Percentiles rank a stretch among this genome's conserved stretches.
These are phyloP conservation scores for Pollicipes pollicipes DNA, from an alignment of 1,140 invertebrate genomes.

Conservation along the genomic window DNA sequence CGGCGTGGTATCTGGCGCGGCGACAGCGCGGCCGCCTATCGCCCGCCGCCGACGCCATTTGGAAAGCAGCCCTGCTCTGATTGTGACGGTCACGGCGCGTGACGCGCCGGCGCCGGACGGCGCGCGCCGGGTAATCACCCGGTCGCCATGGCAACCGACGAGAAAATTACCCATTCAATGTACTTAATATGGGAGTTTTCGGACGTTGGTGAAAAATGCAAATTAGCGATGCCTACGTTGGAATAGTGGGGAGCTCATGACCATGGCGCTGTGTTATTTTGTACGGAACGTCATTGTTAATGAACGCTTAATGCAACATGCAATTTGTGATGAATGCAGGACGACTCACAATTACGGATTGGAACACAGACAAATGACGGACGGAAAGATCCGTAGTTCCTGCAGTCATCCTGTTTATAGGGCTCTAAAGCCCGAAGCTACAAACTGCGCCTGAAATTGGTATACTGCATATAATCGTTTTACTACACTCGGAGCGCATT, in stretches of 20 bases:
- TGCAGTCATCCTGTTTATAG: background rate
- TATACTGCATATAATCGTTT: background rate
- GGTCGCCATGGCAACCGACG: background rate
- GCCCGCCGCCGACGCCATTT: background rate
- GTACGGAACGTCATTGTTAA: background rate
- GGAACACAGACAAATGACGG: background rate
- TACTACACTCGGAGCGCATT: background rate
- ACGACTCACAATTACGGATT: background rate
- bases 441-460: background rate
- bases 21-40: background rate
- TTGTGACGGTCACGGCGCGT: too few species aligned
- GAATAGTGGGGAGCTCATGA: background rate
- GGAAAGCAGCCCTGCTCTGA: background rate
- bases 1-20: too few species aligned
- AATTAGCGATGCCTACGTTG: background rate
- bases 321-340: background rate
- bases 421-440: background rate
- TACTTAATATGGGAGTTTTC: background rate
- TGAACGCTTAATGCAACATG: background rate
- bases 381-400: background rate
- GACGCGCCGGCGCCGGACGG: too few species aligned
- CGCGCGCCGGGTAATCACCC: background rate
- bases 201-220: background rate
- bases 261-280: background rate
- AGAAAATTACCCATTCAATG: too few species aligned